Evolutionary conservation across 2,797 vertebrate species (phyloP).

Genomic region (Pseudochromis fuscus): DNA sequence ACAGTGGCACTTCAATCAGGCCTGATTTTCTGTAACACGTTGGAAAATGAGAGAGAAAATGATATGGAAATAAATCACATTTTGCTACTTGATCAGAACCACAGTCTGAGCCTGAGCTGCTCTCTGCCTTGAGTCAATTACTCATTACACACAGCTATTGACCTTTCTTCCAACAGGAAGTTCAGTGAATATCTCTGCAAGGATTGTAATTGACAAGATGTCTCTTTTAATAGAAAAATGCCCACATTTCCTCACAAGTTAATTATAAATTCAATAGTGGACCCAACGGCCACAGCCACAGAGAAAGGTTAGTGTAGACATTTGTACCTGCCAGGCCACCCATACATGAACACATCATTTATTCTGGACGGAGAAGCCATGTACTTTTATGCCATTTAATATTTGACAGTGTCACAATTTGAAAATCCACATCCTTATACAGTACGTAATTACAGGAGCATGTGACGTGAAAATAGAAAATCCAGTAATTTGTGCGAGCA

Average conservation of each 20-base stretch:
- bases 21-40: conserved; percentile 79
- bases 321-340: conserved; percentile 81
- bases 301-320: conserved; percentile 84
- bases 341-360: conserved; percentile 76
- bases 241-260: conserved; percentile 86
- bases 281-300: conserved; percentile 75
- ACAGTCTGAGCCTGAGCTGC: conserved; percentile 78
- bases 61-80: conserved; percentile 88
- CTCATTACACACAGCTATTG: conserved; percentile 89
- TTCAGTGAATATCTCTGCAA: conserved; percentile 86
- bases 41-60: conserved; percentile 84
- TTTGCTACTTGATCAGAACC: conserved; percentile 85
- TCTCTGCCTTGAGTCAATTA: conserved; percentile 88
- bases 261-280: conserved; percentile 87
- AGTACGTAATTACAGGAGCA: conserved; percentile 49
- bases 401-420: conserved; percentile 64
- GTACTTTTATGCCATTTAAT: conserved; percentile 68
- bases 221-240: conserved; percentile 90
- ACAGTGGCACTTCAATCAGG: conserved; percentile 84
- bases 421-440: conserved; percentile 49
- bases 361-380: conserved; percentile 67
- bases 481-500: conserved; percentile 54
- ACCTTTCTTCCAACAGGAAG: conserved; percentile 89
- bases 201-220: conserved; percentile 91
- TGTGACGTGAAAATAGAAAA: conserved; percentile 50